These are phyloP conservation scores for Rousettus madagascariensis DNA, from an alignment of 2,797 vertebrate genomes.

Conservation along the genomic window DNA sequence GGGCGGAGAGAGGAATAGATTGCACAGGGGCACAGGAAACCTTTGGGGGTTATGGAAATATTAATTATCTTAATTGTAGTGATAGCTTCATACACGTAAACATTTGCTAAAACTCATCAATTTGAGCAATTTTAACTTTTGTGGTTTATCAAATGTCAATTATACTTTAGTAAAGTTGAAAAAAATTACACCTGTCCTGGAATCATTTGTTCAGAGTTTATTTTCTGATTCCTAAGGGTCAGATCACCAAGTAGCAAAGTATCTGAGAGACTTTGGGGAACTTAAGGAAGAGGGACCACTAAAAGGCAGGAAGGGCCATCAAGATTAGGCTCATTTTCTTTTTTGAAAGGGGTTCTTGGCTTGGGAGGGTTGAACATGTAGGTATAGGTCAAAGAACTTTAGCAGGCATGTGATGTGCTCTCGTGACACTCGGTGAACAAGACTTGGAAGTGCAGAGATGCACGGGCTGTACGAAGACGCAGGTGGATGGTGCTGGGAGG, in stretches of 20 bases:
- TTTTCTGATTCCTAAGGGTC: not conserved
- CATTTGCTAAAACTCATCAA: not conserved
- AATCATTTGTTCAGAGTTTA: not conserved
- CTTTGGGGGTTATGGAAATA: not conserved
- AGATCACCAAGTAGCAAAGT: not conserved
- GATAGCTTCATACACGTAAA: not conserved
- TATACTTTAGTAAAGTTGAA: not conserved
- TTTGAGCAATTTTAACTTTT: not conserved
- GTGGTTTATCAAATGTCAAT: not conserved
- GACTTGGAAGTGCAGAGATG: not conserved
- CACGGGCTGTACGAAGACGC: not conserved
- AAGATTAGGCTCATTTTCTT: not conserved
- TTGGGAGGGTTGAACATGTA: rapidly evolving
- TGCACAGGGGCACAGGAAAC: not conserved
- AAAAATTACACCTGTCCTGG: not conserved
- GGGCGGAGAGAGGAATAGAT: not conserved
- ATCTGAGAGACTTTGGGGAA: not conserved
- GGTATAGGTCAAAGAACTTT: too few species aligned
- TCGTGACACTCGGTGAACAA: rapidly evolving
- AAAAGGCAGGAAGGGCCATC: not conserved
- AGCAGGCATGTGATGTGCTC: not conserved
- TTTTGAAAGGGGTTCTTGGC: not conserved
- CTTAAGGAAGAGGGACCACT: not conserved
- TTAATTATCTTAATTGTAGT: not conserved
- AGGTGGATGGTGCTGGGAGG: not conserved